Evolutionary conservation across 2,888 invertebrate species (phyloP), one percentile per base, ranked within the genome.

Genomic region (Hanleya hanleyi): DNA sequence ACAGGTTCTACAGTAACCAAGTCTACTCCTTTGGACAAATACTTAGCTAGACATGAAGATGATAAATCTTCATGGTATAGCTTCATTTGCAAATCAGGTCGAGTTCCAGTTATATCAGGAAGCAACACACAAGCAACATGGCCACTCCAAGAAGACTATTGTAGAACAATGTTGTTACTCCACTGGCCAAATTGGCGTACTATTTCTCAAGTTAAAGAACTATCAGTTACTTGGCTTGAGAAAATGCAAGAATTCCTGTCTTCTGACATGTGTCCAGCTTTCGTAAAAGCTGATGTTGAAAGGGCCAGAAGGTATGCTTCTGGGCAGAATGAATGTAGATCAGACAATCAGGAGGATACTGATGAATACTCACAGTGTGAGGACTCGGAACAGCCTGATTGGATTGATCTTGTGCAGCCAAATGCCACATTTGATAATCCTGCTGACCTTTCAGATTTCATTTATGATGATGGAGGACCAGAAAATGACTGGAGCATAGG

Each of bases 401-500:
- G 78, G 78, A 76, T 80, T 70, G 73, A 79, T 15, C 12, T 71
- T 1, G 12, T 81, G 7, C 29, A 70, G 37, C 81, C 80, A 33
- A 61, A 67, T 69, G 37, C 64, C 22, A 32, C 57, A 29, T 75
- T 70, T 47, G 74, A 51, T 37, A 47, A 67, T 5, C 33, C 65
- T 9, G 26, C n/a, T 15, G 29, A 5, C 6, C 12, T n/a, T 41
- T 15, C 32, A 51, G 74, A 81, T 0, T 76, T 75, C 50, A 12
- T 35, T 18, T 81, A 67, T 69, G 76, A 81, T 76, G 77, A 81
- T 76, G 80, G 79, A 3, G 81, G 81, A 3, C 76, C 75, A 26
- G 68, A 76, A 32, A 62, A 70, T 67, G 73, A 80, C 50, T 73
- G 76, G 76, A 61, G 61, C 47, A 22, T 32, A 47, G 69, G 33